These are phyloP conservation scores for Brachyhypopomus gauderio DNA, from an alignment of 2,113 vertebrate genomes.

Conservation along the genomic window DNA sequence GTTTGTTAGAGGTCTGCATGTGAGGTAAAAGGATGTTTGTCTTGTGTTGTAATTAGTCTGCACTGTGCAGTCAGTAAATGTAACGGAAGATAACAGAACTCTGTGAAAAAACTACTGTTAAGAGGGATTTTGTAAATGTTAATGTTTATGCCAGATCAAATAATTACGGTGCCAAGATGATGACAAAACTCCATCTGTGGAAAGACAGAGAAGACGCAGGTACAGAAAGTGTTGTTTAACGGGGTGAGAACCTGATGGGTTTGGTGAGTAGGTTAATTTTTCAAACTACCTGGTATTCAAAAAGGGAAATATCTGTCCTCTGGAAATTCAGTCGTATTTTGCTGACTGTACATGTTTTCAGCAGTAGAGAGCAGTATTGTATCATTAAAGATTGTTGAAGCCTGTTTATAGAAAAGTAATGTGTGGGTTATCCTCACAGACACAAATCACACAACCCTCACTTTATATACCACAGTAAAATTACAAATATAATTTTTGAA, in stretches of 20 bases:
- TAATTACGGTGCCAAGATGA: background rate
- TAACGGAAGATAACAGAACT: background rate
- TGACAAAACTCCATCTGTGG: no score
- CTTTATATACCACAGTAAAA: background rate
- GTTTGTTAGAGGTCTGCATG: slow-evolving; percentile 16
- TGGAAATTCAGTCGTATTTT: background rate
- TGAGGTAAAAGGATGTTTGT: background rate
- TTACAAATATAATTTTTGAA: background rate
- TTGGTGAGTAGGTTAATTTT: no score
- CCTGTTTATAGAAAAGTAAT: background rate
- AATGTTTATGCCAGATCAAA: background rate
- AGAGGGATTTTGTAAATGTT: slow-evolving; percentile 2
- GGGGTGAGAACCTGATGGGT: no score
- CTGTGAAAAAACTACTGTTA: background rate
- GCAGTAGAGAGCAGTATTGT: slow-evolving; percentile 63
- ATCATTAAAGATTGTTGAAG: background rate
- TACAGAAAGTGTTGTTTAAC: no score
- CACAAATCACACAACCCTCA: background rate
- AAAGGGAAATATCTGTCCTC: background rate
- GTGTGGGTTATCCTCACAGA: background rate
- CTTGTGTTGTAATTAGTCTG: slow-evolving; percentile 23
- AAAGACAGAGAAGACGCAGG: no score
- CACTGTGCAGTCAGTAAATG: background rate
- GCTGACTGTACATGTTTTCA: background rate
- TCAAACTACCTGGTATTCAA: background rate